A percentile compares a stretch with the other conserved stretches of the same genome.
Conservation (phyloP, 2,797 vertebrate species). For the Amazona ochrocephala region DNA sequence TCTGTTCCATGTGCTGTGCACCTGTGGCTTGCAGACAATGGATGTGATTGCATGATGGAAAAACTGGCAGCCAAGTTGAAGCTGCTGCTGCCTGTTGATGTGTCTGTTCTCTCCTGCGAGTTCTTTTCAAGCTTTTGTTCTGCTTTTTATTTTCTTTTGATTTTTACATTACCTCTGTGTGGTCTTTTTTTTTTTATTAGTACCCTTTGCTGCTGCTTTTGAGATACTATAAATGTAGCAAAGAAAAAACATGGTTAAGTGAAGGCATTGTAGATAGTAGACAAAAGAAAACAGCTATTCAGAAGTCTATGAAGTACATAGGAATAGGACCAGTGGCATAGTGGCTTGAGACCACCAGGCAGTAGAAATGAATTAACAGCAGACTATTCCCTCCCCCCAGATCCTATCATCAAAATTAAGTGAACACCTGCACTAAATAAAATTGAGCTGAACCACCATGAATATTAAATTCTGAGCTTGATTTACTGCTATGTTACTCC, state of each 20-base stretch:
- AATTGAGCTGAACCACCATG: background rate
- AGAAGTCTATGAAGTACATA: background rate
- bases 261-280: background rate
- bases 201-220: background rate
- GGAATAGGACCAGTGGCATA: background rate
- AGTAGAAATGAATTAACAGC: background rate
- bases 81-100: slow-evolving; percentile 3
- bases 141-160: background rate
- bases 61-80: slow-evolving; percentile 58
- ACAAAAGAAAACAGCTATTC: background rate
- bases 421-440: slow-evolving; percentile 47
- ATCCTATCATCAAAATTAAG: slow-evolving; percentile 29
- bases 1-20: slow-evolving; percentile 66
- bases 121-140: background rate
- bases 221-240: background rate
- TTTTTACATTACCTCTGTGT: slow-evolving; percentile 18
- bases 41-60: slow-evolving; percentile 62
- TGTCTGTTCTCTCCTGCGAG: slow-evolving; percentile 35
- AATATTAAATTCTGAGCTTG: slow-evolving; percentile 24
- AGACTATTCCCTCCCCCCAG: background rate
- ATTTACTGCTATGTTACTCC: slow-evolving; percentile 5
- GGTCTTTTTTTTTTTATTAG: slow-evolving; percentile 17
- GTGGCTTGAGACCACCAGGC: background rate
- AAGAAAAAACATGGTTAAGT: background rate
- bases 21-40: slow-evolving; percentile 72